phyloP scores from a whole-genome alignment of 2,888 invertebrate genomes.

The Charanyca ferruginea region DNA sequence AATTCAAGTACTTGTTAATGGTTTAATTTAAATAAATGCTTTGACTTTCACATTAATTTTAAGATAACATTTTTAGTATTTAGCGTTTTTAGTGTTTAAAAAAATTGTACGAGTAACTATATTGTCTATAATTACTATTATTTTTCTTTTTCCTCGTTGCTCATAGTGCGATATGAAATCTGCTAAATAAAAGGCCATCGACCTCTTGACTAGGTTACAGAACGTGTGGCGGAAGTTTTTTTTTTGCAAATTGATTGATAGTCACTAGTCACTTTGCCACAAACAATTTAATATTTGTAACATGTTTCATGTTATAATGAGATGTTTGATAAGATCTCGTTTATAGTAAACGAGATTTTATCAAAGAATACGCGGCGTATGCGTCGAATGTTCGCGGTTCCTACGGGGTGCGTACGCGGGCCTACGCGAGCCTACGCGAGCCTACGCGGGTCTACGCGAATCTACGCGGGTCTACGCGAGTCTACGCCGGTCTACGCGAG shows the following conservation, averaged over 20 bases:
- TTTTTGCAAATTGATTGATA: background rate
- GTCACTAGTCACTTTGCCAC: no score
- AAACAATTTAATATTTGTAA: no score
- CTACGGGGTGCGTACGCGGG: background rate
- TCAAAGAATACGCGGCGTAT: background rate
- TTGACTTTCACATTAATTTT: no score
- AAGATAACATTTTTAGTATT: no score
- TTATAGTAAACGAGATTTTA: no score
- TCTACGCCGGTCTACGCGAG: slow-evolving; percentile 1
- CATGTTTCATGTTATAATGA: no score
- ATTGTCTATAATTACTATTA: background rate
- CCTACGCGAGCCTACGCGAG: slow-evolving; percentile 7
- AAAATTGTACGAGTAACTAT: no score
- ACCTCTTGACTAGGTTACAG: background rate
- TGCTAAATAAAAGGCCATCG: background rate
- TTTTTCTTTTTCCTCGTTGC: background rate
- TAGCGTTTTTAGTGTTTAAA: no score
- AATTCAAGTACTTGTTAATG: no score
- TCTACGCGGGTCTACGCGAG: background rate
- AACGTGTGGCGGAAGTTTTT: background rate
- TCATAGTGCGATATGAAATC: background rate
- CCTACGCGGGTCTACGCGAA: background rate
- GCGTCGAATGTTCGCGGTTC: background rate
- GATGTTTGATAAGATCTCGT: no score
- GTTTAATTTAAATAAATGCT: no score